A percentile compares a stretch with the other conserved stretches of the same genome.
Evolutionary conservation across 2,113 vertebrate genomes (phyloP).

Genomic region (Onychorhynchus coronatus): DNA sequence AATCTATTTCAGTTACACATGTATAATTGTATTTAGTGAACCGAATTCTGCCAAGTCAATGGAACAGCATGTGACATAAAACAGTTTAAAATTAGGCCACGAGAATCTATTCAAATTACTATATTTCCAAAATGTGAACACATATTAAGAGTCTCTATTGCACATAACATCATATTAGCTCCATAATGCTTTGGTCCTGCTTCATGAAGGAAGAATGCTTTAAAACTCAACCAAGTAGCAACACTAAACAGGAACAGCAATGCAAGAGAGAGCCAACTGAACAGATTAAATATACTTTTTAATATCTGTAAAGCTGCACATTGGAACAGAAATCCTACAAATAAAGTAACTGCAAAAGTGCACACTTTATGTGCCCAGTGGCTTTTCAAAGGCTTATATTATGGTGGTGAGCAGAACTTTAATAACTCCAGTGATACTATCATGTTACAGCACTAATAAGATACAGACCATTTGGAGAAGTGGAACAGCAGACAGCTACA

Average conservation of each 20-base stretch:
- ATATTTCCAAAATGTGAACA: neutral
- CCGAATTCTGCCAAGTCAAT: neutral
- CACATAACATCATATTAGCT: neutral
- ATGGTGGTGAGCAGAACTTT: neutral
- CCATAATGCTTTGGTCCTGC: neutral
- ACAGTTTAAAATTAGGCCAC: neutral
- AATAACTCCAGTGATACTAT: neutral
- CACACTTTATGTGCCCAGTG: neutral
- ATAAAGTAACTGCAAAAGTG: neutral
- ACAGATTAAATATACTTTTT: slow-evolving; percentile 4
- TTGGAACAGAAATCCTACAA: slow-evolving; percentile 5
- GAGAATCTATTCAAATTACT: neutral
- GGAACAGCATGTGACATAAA: slow-evolving; percentile 7
- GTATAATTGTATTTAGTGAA: neutral
- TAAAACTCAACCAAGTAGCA: slow-evolving; percentile 27
- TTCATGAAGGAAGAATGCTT: slow-evolving; percentile 22
- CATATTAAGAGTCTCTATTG: neutral
- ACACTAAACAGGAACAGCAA: neutral
- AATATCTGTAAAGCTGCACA: neutral
- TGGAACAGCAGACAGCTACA: neutral
- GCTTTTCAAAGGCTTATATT: neutral
- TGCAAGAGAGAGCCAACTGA: neutral
- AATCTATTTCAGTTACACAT: neutral
- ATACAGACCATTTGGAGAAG: neutral
- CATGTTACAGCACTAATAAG: neutral